phyloP scores from a whole-genome alignment of 92 coral and sea anemone species.

The Zoanthus gigantus region DNA sequence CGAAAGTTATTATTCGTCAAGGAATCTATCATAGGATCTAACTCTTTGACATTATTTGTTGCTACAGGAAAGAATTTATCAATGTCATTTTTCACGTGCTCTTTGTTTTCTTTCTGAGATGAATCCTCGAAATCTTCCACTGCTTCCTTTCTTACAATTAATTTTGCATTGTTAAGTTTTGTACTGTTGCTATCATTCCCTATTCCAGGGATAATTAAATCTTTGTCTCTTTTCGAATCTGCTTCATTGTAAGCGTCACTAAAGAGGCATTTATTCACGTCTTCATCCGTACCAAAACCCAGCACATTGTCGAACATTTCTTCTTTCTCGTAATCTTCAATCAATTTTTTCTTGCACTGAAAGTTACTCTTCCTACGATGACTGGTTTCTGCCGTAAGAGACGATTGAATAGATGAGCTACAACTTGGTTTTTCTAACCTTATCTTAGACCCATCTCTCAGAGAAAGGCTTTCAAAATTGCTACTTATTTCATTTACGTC shows the following conservation, averaged over 20 bases:
- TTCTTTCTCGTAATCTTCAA: conserved; percentile 6
- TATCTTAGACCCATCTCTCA: neutral
- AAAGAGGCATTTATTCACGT: neutral
- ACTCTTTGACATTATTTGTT: neutral
- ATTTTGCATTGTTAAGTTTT: neutral
- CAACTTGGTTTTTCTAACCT: neutral
- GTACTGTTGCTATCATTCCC: neutral
- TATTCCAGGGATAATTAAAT: neutral
- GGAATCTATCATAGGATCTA: neutral
- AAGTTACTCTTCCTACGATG: neutral
- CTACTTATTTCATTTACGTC: neutral
- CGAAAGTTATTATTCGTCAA: neutral
- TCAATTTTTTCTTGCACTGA: conserved; percentile 12
- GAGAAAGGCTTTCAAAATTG: conserved; percentile 21
- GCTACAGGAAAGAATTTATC: neutral
- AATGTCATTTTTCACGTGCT: neutral
- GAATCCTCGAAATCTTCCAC: neutral
- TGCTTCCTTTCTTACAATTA: neutral
- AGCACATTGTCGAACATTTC: neutral
- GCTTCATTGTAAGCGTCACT: neutral
- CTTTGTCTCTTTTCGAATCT: neutral
- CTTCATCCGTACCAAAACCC: neutral
- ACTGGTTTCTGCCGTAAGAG: neutral
- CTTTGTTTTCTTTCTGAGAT: neutral
- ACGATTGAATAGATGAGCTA: neutral